Conservation (phyloP, 2,113 vertebrate species). For the Alethe castanea region DNA sequence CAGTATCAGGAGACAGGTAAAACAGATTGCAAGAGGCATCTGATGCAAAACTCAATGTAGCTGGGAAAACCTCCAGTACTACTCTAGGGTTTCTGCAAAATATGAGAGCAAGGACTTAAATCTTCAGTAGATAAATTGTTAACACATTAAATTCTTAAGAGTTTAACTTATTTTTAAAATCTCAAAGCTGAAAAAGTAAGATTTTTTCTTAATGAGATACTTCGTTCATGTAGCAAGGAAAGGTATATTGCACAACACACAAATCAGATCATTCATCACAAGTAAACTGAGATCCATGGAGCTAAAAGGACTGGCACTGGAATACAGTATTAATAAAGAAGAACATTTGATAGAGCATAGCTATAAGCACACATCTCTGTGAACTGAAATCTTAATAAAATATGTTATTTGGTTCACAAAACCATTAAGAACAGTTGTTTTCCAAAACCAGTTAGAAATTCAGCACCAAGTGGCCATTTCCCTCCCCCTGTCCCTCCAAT, state of each 20-base stretch:
- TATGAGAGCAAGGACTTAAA: not conserved
- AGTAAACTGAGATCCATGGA: not conserved
- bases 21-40: not conserved
- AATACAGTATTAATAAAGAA: not conserved
- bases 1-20: not conserved
- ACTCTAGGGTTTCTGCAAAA: not conserved
- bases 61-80: not conserved
- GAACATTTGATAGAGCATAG: not conserved
- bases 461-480: accelerated
- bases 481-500: not conserved
- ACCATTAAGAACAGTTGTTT: not conserved
- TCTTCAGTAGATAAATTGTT: not conserved
- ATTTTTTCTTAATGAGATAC: not conserved
- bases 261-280: not conserved
- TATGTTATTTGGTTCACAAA: not conserved
- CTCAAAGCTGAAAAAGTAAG: not conserved
- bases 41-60: not conserved
- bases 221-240: not conserved
- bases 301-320: not conserved
- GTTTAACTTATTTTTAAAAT: not conserved
- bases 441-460: not conserved
- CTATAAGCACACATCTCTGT: not conserved
- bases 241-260: not conserved
- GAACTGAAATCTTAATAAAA: not conserved
- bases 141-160: not conserved